A percentile compares a stretch with the other conserved stretches of the same genome.
Evolutionary conservation across 2,888 invertebrate genomes (phyloP).

Genomic region (Synergus laeviventris): DNA sequence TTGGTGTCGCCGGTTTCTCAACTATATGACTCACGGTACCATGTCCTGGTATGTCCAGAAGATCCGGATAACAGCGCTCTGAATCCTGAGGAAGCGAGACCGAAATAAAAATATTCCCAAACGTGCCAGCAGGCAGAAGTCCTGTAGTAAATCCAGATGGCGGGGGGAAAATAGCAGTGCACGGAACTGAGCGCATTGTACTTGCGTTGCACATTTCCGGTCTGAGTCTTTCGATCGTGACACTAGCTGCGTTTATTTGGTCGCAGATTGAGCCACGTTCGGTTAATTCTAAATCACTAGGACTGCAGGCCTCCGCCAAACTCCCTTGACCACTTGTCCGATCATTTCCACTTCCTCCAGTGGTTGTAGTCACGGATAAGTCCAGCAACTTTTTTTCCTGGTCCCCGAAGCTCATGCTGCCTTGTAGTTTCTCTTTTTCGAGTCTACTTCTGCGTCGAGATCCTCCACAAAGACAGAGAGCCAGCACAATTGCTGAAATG

Average conservation of each 20-base stretch:
- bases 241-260: conserved; percentile 76
- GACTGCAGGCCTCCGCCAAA: conserved; percentile 66
- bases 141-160: conserved; percentile 76
- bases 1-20: conserved; percentile 55
- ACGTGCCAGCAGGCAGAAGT: conserved; percentile 77
- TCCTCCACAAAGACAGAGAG: conserved; percentile 78
- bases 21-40: conserved; percentile 73
- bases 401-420: conserved; percentile 89
- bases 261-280: conserved; percentile 61
- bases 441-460: conserved; percentile 77
- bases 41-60: conserved; percentile 82
- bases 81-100: conserved; percentile 87
- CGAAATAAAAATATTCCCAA: conserved; percentile 90
- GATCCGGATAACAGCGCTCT: conserved; percentile 87
- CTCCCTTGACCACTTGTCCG: conserved; percentile 65
- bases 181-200: conserved; percentile 74
- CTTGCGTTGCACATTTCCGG: conserved; percentile 61
- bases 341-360: conserved; percentile 73
- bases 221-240: conserved; percentile 72
- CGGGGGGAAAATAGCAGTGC: conserved; percentile 77
- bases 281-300: conserved; percentile 69
- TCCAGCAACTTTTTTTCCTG: conserved; percentile 92
- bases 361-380: conserved; percentile 85
- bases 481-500: conserved; percentile 80
- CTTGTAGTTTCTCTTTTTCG: conserved; percentile 84